phyloP scores from a whole-genome alignment of 2,113 vertebrate species.

The Bubo scandiacus region DNA sequence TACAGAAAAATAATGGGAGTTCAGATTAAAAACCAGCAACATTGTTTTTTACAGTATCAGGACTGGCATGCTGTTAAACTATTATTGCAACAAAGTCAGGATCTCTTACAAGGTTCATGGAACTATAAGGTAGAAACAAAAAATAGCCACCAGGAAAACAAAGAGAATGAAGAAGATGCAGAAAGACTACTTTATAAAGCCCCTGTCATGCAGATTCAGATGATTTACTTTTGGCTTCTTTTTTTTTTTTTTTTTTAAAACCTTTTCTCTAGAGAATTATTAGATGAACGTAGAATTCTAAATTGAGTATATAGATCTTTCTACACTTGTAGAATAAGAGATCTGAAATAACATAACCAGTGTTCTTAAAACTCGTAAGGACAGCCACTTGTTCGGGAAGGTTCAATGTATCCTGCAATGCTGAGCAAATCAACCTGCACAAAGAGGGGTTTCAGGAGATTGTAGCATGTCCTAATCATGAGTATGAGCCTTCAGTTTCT shows the following conservation, averaged over 20 bases:
- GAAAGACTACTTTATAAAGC: background rate
- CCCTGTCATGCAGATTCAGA: background rate
- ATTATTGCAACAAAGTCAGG: background rate
- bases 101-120: background rate
- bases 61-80: background rate
- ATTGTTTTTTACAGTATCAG: background rate
- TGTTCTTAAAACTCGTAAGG: background rate
- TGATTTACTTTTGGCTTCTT: background rate
- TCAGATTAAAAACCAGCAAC: background rate
- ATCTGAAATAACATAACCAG: background rate
- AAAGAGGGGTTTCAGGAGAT: background rate
- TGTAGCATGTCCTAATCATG: background rate
- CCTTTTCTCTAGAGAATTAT: background rate
- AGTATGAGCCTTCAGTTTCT: background rate
- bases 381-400: background rate
- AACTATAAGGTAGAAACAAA: background rate
- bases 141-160: background rate
- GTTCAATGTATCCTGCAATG: background rate
- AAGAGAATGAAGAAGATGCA: background rate
- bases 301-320: background rate
- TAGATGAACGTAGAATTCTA: background rate
- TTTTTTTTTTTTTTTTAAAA: background rate
- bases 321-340: constrained; percentile 29
- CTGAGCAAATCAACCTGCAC: background rate
- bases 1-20: background rate